Conservation (phyloP, 2,113 vertebrate species). For the Eretmochelys imbricata region DNA sequence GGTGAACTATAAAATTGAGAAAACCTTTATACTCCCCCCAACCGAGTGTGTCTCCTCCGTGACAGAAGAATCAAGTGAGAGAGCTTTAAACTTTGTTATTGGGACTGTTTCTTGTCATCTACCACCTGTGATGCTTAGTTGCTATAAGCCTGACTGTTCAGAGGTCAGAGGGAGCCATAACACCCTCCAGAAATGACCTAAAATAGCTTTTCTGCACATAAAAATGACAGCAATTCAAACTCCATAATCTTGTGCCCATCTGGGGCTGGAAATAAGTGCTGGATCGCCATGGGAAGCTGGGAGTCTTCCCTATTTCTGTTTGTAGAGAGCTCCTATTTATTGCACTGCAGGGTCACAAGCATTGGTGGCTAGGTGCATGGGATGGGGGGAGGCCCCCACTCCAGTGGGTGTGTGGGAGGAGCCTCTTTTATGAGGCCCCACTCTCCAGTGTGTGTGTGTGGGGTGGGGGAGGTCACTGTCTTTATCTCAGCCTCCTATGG, state of each 20-base stretch:
- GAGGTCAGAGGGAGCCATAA: not conserved
- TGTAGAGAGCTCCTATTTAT: not conserved
- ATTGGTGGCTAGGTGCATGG: too few relatives aligned
- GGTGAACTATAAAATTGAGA: accelerated
- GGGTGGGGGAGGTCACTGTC: too few relatives aligned
- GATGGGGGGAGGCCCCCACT: too few relatives aligned
- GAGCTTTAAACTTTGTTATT: not conserved
- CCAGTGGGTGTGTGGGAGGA: too few relatives aligned
- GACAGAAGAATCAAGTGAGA: not conserved
- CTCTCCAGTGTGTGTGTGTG: too few relatives aligned
- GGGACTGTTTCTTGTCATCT: not conserved
- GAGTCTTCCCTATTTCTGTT: not conserved
- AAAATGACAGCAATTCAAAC: not conserved
- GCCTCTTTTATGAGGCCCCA: too few relatives aligned
- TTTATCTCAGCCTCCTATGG: too few relatives aligned
- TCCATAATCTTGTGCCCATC: not conserved
- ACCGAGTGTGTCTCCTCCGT: accelerated
- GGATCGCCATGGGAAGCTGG: not conserved
- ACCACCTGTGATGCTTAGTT: not conserved
- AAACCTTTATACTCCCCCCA: accelerated
- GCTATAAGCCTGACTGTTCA: accelerated
- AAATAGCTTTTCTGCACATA: not conserved
- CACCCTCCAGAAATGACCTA: not conserved
- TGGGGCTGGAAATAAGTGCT: not conserved
- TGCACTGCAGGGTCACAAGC: not conserved